Conservation (phyloP, 2,113 vertebrate genomes). For the Sisor rabdophorus region DNA sequence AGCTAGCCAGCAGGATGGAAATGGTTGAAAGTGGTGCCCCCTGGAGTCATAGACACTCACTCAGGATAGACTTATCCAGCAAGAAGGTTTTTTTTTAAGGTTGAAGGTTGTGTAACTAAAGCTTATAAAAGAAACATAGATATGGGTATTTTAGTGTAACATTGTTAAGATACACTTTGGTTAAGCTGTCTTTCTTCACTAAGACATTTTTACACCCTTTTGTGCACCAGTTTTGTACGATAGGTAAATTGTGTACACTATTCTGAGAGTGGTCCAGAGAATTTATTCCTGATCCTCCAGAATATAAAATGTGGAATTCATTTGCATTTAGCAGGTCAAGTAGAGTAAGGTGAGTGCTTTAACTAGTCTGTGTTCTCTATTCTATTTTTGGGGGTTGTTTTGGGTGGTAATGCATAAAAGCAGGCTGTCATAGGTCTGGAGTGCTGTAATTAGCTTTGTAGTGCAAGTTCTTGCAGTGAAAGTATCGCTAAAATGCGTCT, state of each 20-base stretch:
- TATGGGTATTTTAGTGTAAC: not conserved
- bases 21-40: not conserved
- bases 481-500: not conserved
- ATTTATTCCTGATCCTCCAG: not conserved
- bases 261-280: not conserved
- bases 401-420: not conserved
- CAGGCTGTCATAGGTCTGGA: not conserved
- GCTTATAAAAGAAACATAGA: not conserved
- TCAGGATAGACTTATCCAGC: not conserved
- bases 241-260: not conserved
- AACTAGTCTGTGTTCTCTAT: not conserved
- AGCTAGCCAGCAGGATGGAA: not conserved
- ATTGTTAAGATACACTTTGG: not conserved
- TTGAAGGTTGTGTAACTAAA: not conserved
- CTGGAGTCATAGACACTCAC: not conserved
- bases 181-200: slow-evolving; percentile 8
- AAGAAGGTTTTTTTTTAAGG: not conserved
- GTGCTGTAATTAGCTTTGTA: slow-evolving; percentile 7
- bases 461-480: not conserved
- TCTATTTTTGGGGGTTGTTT: not conserved
- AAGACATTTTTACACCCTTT: not conserved
- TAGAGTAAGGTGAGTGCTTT: not conserved
- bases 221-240: not conserved
- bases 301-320: not conserved
- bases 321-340: not conserved